Base-by-base conservation (phyloP, 2,888 invertebrate genomes). In the Schizaphis graminum region DNA sequence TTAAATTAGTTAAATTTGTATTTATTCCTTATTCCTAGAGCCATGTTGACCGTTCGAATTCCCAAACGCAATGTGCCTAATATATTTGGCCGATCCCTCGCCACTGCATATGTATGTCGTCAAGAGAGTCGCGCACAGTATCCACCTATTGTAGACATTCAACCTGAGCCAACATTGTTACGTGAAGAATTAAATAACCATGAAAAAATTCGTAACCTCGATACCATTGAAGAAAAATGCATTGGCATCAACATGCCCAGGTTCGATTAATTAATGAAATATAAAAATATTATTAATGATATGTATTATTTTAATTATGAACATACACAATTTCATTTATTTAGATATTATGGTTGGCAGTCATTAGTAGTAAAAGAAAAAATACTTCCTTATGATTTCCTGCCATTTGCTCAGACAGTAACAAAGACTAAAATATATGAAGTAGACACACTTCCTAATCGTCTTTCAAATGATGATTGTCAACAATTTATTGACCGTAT, bases 191-290 rank as follows among this genome's bases (percentile, higher is more conserved):
- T 91, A 57, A 57, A 35, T 0, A 44, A 77, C 24, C 94, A 94
- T 93, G 95, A 95, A 87, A 95, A 95, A 90, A 94, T 95, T 21
- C 95, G 95, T 89, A 89, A 95, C 85, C 89, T 95, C 28, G 90
- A 97, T 94, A 98, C 98, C 0, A 97, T 98, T 0, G 98, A 98
- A 96, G 98, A 98, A 95, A 98, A 98, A 95, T 96, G 98, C 95
- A 97, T 98, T 92, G 98, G 97, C 95, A 95, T 98, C 49, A 98
- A 98, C 95, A 97, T 98, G 97, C 98, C 98, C 0, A 94, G 94
- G 94, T 94, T 61, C 0, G 91, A 11, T 67, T 85, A 5, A 89
- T 49, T 44, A 13, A 61, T 90, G 49, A 3, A 28, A 3, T 3
- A 35, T 77, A 21, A 77, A 21, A 35, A 35, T 8, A 77, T 77